phyloP scores from a whole-genome alignment of 2,797 vertebrate species.

The Lates japonicus region DNA sequence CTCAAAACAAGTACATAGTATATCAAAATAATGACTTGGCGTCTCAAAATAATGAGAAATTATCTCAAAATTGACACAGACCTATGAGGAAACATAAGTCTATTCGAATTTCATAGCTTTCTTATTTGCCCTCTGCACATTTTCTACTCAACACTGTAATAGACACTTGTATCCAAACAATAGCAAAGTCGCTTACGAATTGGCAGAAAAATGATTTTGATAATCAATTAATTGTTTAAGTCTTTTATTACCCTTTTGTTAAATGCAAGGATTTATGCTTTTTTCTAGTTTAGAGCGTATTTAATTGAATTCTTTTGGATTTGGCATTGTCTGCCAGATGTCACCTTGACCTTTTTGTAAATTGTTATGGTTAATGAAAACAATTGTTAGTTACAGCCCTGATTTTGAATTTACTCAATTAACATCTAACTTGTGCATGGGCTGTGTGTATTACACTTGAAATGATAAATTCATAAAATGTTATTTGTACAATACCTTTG shows the following conservation, averaged over 20 bases:
- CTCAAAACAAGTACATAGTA: no score
- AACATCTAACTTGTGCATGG: background rate
- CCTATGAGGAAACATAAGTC: no score
- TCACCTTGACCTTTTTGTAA: background rate
- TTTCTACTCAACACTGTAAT: no score
- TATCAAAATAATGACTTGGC: no score
- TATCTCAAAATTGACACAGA: no score
- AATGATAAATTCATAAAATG: background rate
- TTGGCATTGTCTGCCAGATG: background rate
- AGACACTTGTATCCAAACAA: background rate
- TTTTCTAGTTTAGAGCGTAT: background rate
- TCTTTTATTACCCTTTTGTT: background rate
- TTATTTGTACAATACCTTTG: slow-evolving; percentile 6
- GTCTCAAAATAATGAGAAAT: no score
- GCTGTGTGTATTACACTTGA: background rate
- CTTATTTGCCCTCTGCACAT: no score
- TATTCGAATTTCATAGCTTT: no score
- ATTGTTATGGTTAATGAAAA: background rate
- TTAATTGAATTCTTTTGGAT: background rate
- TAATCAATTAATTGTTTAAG: background rate
- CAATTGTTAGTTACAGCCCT: background rate
- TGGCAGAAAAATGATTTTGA: background rate
- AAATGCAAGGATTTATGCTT: background rate
- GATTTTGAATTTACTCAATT: background rate
- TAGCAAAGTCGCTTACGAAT: background rate